phyloP scores from a whole-genome alignment of 2,888 invertebrate species.

The Macrosiphum euphorbiae region DNA sequence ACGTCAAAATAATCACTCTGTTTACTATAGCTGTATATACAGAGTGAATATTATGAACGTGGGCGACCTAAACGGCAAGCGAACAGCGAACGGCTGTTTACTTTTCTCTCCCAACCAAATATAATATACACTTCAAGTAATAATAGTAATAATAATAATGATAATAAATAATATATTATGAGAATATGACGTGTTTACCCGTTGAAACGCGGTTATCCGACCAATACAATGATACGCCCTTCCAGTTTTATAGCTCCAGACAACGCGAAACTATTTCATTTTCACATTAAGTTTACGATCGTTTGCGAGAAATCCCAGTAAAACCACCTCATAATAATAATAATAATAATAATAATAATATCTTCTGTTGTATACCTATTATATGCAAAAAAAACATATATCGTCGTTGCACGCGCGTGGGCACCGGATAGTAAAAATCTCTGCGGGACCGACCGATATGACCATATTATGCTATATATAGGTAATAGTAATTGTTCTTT shows the following conservation, averaged over 20 bases:
- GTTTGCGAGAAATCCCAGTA: constrained; percentile 25
- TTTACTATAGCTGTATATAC: neutral
- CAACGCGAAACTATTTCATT: constrained; percentile 21
- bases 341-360: neutral
- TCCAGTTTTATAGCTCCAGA: constrained; percentile 22
- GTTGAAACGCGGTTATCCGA: neutral
- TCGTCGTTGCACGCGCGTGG: neutral
- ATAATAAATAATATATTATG: neutral
- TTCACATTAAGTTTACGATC: constrained; percentile 38
- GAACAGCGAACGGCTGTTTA: neutral
- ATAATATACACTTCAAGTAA: neutral
- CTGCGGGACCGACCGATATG: neutral
- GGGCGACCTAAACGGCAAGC: neutral
- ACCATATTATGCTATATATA: constrained; percentile 10
- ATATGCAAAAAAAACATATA: neutral
- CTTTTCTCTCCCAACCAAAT: neutral
- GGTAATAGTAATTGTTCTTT: neutral
- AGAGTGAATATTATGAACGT: neutral
- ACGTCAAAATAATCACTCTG: neutral
- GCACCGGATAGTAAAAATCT: constrained; percentile 34
- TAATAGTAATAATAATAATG: neutral
- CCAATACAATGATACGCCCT: neutral
- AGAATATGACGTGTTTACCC: neutral
- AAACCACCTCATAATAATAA: neutral
- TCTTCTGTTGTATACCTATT: constrained; percentile 7